phyloP scores from a whole-genome alignment of 2,888 invertebrate species.

The Agapetus fuscipes region DNA sequence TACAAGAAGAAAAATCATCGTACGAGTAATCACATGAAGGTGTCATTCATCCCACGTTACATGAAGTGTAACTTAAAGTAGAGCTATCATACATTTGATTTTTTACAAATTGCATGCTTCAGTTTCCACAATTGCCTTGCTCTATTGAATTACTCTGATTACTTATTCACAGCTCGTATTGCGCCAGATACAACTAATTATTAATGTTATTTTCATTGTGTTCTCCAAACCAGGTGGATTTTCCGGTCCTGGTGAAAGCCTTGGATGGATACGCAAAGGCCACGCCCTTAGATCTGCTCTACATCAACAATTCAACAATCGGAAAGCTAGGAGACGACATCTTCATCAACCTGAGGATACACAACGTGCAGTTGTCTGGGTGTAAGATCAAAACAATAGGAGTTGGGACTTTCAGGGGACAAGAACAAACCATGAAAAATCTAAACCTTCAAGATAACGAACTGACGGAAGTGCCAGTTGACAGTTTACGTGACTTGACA shows the following conservation, averaged over 20 bases:
- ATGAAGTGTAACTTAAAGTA: no score
- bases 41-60: no score
- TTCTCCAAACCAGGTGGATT: constrained; percentile 63
- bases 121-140: no score
- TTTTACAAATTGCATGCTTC: no score
- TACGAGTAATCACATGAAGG: no score
- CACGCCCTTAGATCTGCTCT: constrained; percentile 70
- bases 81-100: no score
- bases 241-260: constrained; percentile 61
- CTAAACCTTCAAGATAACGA: constrained; percentile 80
- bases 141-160: no score
- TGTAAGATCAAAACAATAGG: constrained; percentile 66
- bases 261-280: constrained; percentile 58
- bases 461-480: constrained; percentile 66
- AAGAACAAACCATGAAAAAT: constrained; percentile 70
- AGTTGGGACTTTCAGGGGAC: constrained; percentile 69
- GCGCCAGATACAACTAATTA: not conserved
- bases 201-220: constrained; percentile 7
- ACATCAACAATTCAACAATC: constrained; percentile 81
- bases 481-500: constrained; percentile 55
- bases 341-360: constrained; percentile 60
- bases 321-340: constrained; percentile 55
- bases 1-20: no score
- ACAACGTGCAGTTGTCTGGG: constrained; percentile 77
- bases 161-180: no score